Evolutionary conservation across 2,113 vertebrate genomes (phyloP).

Genomic region (Serinus canaria): DNA sequence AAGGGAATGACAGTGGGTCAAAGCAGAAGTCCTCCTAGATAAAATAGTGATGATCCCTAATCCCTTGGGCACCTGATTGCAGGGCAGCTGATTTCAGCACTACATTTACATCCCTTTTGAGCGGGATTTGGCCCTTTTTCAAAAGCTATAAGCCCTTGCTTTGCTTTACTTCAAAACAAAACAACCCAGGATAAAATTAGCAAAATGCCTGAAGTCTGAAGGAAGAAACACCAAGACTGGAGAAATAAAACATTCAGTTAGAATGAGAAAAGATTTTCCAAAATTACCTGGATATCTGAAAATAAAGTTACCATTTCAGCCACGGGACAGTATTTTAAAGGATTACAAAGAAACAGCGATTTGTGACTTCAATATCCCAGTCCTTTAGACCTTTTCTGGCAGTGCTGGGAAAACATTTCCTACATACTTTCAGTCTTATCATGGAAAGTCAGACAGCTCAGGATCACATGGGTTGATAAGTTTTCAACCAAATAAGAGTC

Average conservation of each 20-base stretch:
- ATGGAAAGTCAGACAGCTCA: conserved; percentile 73
- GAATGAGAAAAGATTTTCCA: background rate
- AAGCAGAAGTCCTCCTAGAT: background rate
- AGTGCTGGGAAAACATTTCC: conserved; percentile 72
- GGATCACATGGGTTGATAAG: conserved; percentile 71
- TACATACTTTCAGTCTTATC: conserved; percentile 77
- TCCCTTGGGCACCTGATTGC: background rate
- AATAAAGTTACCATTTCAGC: background rate
- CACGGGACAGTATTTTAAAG: background rate
- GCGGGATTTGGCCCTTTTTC: background rate
- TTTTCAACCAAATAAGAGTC: conserved; percentile 78
- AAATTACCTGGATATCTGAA: background rate
- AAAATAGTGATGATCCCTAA: background rate
- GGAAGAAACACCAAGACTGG: background rate
- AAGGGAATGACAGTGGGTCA: background rate
- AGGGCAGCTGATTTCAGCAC: background rate
- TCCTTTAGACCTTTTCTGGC: conserved; percentile 57
- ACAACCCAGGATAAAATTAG: background rate
- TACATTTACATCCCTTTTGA: background rate
- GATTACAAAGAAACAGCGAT: background rate
- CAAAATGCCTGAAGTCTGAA: background rate
- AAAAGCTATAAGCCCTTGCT: background rate
- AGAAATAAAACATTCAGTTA: background rate
- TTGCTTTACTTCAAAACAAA: background rate
- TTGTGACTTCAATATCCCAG: conserved; percentile 33